Percentiles rank a stretch among this genome's conserved stretches.
phyloP scores from a whole-genome alignment of 2,888 invertebrate genomes.

The Caenorhabditis macrosperma region DNA sequence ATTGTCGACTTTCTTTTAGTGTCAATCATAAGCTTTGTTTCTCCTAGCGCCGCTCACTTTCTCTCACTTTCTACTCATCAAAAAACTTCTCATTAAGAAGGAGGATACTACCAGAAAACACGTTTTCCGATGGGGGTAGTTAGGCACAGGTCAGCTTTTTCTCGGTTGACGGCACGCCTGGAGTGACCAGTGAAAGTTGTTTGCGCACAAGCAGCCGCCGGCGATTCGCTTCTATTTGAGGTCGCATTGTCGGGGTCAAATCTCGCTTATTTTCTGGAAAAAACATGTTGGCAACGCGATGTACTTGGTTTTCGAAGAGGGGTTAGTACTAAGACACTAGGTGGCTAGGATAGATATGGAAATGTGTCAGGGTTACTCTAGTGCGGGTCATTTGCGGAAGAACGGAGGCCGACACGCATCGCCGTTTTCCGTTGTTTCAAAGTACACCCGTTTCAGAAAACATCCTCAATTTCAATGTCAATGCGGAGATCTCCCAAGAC shows the following conservation, averaged over 20 bases:
- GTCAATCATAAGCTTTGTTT: conserved; percentile 49
- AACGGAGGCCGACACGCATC: conserved; percentile 28
- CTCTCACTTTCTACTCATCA: conserved; percentile 32
- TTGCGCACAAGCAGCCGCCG: conserved; percentile 44
- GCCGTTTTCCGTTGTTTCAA: conserved; percentile 14
- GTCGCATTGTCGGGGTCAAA: conserved; percentile 26
- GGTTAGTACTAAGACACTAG: conserved; percentile 1
- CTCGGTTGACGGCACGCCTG: conserved; percentile 55
- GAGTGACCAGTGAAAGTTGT: conserved; percentile 60
- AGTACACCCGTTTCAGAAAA: conserved; percentile 52
- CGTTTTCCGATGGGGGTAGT: conserved; percentile 53
- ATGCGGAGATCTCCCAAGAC: conserved; percentile 50
- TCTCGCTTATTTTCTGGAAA: neutral
- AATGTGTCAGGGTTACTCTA: conserved; percentile 43
- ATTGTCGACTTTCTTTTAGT: conserved; percentile 11
- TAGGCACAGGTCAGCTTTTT: conserved; percentile 60
- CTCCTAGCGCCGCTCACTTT: conserved; percentile 29
- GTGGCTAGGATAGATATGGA: conserved; percentile 13
- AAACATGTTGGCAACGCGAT: neutral
- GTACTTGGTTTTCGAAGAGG: neutral
- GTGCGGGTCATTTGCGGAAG: conserved; percentile 30
- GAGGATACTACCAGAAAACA: conserved; percentile 38
- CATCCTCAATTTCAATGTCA: conserved; percentile 58
- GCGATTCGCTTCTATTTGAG: conserved; percentile 38
- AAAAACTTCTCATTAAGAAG: conserved; percentile 50